Conservation (phyloP, 2,113 vertebrate genomes). For the Struthidea cinerea region DNA sequence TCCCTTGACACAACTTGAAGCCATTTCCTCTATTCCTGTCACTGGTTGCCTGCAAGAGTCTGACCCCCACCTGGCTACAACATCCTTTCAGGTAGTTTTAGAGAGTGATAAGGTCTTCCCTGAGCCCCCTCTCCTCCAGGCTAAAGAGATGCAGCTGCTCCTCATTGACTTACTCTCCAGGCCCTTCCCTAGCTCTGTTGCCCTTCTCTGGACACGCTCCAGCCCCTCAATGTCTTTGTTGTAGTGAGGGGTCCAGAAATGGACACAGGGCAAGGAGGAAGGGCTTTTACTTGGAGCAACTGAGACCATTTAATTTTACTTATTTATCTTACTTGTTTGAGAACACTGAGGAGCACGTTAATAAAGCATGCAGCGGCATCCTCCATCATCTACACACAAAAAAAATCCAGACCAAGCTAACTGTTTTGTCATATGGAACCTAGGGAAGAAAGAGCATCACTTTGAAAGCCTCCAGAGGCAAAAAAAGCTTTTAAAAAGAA, state of each 20-base stretch:
- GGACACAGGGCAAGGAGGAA: neutral
- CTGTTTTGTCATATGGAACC: neutral
- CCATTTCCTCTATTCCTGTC: neutral
- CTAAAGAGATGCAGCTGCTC: neutral
- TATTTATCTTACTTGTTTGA: neutral
- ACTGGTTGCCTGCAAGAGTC: neutral
- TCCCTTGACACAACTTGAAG: neutral
- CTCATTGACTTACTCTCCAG: neutral
- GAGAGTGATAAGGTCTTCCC: neutral
- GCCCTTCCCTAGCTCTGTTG: neutral
- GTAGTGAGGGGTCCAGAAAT: neutral
- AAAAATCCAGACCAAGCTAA: neutral
- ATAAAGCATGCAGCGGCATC: neutral
- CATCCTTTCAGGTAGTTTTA: neutral
- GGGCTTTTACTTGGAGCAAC: neutral
- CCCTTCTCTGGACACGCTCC: neutral
- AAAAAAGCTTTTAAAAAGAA: conserved; percentile 34
- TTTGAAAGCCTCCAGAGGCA: conserved; percentile 12
- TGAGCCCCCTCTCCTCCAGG: neutral
- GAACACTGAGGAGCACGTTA: neutral
- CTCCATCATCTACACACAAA: neutral
- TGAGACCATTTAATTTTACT: neutral
- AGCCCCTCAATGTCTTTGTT: neutral
- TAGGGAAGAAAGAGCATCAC: neutral
- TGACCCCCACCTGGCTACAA: neutral